Evolutionary conservation across 2,888 invertebrate species (phyloP).

Genomic region (Idaea straminata): DNA sequence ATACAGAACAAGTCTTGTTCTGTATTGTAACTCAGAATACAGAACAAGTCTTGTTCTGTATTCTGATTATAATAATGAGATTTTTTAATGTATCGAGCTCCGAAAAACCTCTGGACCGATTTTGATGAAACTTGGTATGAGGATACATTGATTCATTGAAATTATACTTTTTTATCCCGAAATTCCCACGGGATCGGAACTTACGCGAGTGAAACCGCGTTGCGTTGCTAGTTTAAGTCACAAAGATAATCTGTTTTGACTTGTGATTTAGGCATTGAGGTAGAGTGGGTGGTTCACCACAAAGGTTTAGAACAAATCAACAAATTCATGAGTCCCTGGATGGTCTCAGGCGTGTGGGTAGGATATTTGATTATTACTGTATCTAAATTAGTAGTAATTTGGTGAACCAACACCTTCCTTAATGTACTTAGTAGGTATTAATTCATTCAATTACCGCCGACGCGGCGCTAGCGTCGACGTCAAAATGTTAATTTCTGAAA

Average conservation of each 20-base stretch:
- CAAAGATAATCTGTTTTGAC: not conserved
- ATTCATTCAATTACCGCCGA: not conserved
- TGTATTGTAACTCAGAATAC: too few relatives aligned
- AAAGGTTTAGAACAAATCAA: not conserved
- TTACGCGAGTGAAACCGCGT: too few relatives aligned
- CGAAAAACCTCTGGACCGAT: too few relatives aligned
- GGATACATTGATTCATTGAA: too few relatives aligned
- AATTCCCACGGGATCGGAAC: too few relatives aligned
- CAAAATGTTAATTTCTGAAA: conserved; percentile 19
- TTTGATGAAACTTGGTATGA: too few relatives aligned
- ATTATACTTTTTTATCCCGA: too few relatives aligned
- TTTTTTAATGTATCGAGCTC: too few relatives aligned
- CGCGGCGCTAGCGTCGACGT: not conserved
- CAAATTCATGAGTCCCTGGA: not conserved
- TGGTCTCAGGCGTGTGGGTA: not conserved
- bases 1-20: too few relatives aligned
- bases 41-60: too few relatives aligned
- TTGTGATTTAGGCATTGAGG: not conserved
- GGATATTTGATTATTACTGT: not conserved
- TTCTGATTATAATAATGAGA: too few relatives aligned
- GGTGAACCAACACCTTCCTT: not conserved
- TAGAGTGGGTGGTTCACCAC: not conserved
- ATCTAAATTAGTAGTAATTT: not conserved
- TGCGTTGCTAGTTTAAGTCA: not conserved
- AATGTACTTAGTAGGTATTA: not conserved